Evolutionary conservation across 2,888 invertebrate species (phyloP).

Genomic region (Agrilus cyanescens): DNA sequence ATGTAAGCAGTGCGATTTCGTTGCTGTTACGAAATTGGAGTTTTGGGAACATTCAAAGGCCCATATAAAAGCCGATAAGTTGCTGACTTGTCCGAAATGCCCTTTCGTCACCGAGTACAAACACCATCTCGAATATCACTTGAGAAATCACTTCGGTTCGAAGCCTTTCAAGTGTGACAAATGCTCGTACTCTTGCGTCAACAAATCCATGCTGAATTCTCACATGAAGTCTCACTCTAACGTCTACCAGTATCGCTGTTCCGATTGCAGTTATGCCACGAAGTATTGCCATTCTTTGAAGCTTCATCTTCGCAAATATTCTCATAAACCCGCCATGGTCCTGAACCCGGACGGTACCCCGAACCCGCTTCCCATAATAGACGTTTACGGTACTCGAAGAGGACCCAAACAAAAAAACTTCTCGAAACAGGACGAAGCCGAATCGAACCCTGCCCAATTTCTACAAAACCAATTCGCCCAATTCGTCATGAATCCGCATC

Average conservation of each 20-base stretch:
- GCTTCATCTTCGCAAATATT: slow-evolving; percentile 83
- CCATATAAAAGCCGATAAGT: slow-evolving; percentile 90
- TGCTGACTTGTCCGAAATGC: slow-evolving; percentile 82
- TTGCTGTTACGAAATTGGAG: slow-evolving; percentile 76
- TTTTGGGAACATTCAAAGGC: slow-evolving; percentile 86
- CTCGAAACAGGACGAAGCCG: neutral
- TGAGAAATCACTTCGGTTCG: slow-evolving; percentile 85
- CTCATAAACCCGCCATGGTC: slow-evolving; percentile 83
- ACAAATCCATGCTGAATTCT: slow-evolving; percentile 97
- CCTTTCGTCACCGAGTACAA: slow-evolving; percentile 98
- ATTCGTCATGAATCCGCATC: slow-evolving; percentile 18
- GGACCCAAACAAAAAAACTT: slow-evolving; percentile 62
- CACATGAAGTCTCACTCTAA: slow-evolving; percentile 93
- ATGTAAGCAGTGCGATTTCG: slow-evolving; percentile 85
- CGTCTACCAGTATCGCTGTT: slow-evolving; percentile 85
- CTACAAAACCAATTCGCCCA: slow-evolving; percentile 16
- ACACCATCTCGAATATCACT: slow-evolving; percentile 95
- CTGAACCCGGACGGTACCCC: slow-evolving; percentile 81
- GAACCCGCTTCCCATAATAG: slow-evolving; percentile 77
- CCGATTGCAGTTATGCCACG: slow-evolving; percentile 89
- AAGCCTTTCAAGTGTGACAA: slow-evolving; percentile 92
- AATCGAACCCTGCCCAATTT: slow-evolving; percentile 2
- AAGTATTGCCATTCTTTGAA: slow-evolving; percentile 98
- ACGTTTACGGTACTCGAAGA: slow-evolving; percentile 80
- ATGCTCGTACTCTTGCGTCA: slow-evolving; percentile 87